A percentile compares a stretch with the other conserved stretches of the same genome.
These are phyloP conservation scores for Gorsachius goisagi DNA, from an alignment of 2,113 vertebrate species.

Conservation along the genomic window DNA sequence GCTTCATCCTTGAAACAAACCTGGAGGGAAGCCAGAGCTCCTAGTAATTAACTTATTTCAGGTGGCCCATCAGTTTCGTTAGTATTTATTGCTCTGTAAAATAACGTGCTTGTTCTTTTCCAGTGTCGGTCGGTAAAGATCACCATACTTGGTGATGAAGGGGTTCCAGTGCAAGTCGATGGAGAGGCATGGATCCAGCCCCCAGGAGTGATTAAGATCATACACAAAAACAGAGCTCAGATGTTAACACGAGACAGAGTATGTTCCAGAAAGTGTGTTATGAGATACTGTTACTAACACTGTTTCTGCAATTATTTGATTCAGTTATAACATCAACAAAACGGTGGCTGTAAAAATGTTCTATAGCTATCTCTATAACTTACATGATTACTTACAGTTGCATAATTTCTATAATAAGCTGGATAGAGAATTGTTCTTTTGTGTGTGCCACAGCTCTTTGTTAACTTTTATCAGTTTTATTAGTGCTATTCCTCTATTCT, in stretches of 20 bases:
- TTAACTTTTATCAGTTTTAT: neutral
- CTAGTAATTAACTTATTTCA: neutral
- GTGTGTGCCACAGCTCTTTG: neutral
- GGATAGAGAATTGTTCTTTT: neutral
- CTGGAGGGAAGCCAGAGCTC: slow-evolving; percentile 15
- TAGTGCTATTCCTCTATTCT: neutral
- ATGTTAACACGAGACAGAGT: slow-evolving; percentile 97
- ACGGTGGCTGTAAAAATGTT: neutral
- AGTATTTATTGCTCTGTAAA: slow-evolving; percentile 10
- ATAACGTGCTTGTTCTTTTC: slow-evolving; percentile 47
- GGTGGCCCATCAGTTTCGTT: neutral
- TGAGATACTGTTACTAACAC: neutral
- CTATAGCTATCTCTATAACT: neutral
- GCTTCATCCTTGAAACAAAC: neutral
- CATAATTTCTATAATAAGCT: neutral
- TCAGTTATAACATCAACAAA: neutral
- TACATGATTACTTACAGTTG: neutral
- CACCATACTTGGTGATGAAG: slow-evolving; percentile 96
- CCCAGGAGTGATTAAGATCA: slow-evolving; percentile 94
- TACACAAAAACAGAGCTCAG: slow-evolving; percentile 97
- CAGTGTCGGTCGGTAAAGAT: slow-evolving; percentile 97
- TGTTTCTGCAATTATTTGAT: neutral
- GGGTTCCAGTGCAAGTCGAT: slow-evolving; percentile 95
- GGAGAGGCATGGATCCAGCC: slow-evolving; percentile 98
- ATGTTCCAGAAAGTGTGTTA: slow-evolving; percentile 47